Evolutionary conservation across 2,888 invertebrate genomes (phyloP), one percentile per base, ranked within the genome.

Genomic region (Polyploca ridens): DNA sequence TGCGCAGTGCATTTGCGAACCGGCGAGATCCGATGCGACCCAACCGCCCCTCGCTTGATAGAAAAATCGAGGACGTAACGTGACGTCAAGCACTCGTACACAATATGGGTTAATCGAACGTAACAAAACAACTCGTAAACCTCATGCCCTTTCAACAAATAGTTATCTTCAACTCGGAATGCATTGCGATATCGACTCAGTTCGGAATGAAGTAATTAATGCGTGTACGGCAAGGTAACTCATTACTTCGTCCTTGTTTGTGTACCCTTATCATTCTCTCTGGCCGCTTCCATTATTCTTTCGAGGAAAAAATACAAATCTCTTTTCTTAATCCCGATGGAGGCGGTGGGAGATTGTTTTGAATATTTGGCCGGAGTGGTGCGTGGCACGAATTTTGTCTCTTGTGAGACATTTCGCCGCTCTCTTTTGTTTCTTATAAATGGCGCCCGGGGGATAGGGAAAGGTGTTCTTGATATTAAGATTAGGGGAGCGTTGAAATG

Each of bases 51-150:
- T 86, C 83, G 89, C 85, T 86, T 90, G 89, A 90, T 90, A 90
- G 88, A 88, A 91, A 93, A 92, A 93, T 93, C 91, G 92, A 91
- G 92, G 90, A 92, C 93, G 90, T 88, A 87, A 88, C 82, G 87
- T 93, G 93, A 94, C 93, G 93, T 94, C 93, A 94, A 82, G 79
- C 85, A 80, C 77, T 86, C 84, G 86, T 85, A 87, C 86, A 85
- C 89, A 88, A 90, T 90, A 87, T 89, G 88, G 90, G 91, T 90
- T 90, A 91, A 90, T 90, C 88, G 88, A 78, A 87, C 87, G 84
- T 84, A 88, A 89, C 87, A 86, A 89, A 90, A 90, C 88, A 90
- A 86, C 78, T 81, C 77, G 80, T 76, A 79, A 80, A 81, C 69
- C 67, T 76, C 60, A 73, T 76, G 74, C 72, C 76, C 76, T 73